phyloP scores from a whole-genome alignment of 1,140 invertebrate genomes.

The Gonioctena quinquepunctata region DNA sequence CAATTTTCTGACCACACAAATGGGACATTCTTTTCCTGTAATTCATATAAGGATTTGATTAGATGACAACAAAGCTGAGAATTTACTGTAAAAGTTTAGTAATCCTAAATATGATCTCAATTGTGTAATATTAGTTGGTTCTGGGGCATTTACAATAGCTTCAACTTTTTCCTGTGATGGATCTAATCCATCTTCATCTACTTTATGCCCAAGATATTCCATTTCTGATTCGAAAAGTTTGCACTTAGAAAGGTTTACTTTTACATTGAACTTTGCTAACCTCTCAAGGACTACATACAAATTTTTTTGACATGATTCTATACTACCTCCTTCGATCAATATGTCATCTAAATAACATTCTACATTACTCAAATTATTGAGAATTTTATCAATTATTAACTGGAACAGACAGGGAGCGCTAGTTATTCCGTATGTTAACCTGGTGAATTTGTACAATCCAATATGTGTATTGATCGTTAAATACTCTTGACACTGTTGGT shows the following conservation, averaged over 20 bases:
- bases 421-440: too few relatives aligned
- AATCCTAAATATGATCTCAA: slow-evolving; percentile 52
- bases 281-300: neutral
- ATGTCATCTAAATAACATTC: too few relatives aligned
- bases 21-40: slow-evolving; percentile 37
- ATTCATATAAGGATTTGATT: slow-evolving; percentile 45
- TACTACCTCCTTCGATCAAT: too few relatives aligned
- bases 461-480: too few relatives aligned
- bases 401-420: too few relatives aligned
- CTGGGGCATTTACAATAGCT: slow-evolving; percentile 39
- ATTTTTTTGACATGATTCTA: slow-evolving; percentile 39
- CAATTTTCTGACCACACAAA: slow-evolving; percentile 47
- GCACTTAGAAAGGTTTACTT: slow-evolving; percentile 39
- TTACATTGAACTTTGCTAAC: slow-evolving; percentile 22
- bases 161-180: slow-evolving; percentile 51
- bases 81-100: slow-evolving; percentile 52
- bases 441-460: too few relatives aligned
- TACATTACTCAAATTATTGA: too few relatives aligned
- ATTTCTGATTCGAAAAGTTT: slow-evolving; percentile 28
- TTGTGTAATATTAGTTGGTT: slow-evolving; percentile 43
- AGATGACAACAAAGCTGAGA: slow-evolving; percentile 51
- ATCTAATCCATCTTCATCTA: slow-evolving; percentile 47
- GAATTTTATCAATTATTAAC: too few relatives aligned
- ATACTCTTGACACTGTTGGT: too few relatives aligned
- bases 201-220: too few relatives aligned